These are phyloP conservation scores for Clusia tigrina DNA, from an alignment of 2,888 invertebrate species.

Conservation along the genomic window DNA sequence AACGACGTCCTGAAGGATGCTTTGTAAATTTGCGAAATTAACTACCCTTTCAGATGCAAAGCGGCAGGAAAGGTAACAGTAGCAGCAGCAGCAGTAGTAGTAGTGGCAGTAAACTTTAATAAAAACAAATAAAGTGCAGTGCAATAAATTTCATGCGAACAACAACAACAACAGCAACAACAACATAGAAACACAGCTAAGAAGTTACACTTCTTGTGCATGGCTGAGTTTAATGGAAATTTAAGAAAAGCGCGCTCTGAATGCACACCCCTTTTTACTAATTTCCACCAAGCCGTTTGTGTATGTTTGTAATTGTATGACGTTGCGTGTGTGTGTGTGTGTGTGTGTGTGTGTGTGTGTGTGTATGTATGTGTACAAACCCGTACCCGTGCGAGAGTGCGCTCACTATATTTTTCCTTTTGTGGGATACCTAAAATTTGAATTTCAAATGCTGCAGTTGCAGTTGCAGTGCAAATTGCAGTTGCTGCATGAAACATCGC, in stretches of 20 bases:
- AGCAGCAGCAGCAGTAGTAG: neutral
- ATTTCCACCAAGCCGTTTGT: too few species aligned
- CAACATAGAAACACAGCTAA: too few species aligned
- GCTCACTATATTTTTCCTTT: too few species aligned
- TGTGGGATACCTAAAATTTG: too few species aligned
- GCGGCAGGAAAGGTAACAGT: neutral
- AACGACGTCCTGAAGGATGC: neutral
- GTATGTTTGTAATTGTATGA: neutral
- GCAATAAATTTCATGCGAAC: neutral
- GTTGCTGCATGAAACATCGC: neutral
- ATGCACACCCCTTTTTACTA: neutral
- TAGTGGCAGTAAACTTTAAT: neutral
- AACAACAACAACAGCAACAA: too few species aligned
- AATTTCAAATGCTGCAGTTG: neutral
- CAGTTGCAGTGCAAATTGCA: neutral
- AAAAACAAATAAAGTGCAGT: neutral
- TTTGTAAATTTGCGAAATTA: conserved; percentile 2
- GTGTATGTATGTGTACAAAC: too few species aligned
- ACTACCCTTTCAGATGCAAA: conserved; percentile 1
- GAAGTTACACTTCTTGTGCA: neutral
- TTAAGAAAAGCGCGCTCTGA: neutral
- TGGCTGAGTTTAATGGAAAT: neutral
- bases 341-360: neutral
- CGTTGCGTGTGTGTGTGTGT: neutral
- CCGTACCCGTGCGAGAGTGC: too few species aligned